Base-by-base conservation (phyloP, 2,797 vertebrate genomes). In the Antennarius maculatus region DNA sequence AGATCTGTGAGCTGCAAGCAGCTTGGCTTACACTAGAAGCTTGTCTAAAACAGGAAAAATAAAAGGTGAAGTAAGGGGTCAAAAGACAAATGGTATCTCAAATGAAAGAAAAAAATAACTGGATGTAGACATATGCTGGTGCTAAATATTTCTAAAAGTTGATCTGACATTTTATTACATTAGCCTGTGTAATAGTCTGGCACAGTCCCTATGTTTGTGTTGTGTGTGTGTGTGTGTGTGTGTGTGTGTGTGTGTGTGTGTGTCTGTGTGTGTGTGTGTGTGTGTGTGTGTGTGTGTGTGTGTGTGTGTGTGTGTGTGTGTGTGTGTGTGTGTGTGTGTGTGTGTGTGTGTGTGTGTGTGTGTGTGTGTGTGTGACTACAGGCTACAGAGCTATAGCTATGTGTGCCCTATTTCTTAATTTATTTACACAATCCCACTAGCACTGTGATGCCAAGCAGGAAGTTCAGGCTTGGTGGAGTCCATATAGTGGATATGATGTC, bases 401-500 rank as follows among this genome's bases (percentile, higher is more conserved):
- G 63, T 69, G 71, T 15, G 59, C 53, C 23, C 23, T 72, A 76
- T 88, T 81, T 83, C 80, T 48, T 46, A 62, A 88, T 88, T 66
- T 86, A 88, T 88, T 88, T 87, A 81, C 74, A 74, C 73, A 83
- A 62, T 47, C 74, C 79, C 76, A 79, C 23, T 1, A 64, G 67
- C 37, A 16, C 59, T 54, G 48, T 6, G 37, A 82, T 76, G 83
- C 85, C 82, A 86, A 67, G 66, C 82, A 85, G 86, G 86, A 89
- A 85, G 84, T n/a, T 18, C 56, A 79, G 61, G 72, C 39, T 66
- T 45, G 56, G 29, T 6, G 66, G 77, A 80, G 69, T 61, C 75
- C 69, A 59, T 79, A 78, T 53, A 42, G 68, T 78, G 79, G 80
- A 86, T 49, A 77, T 91, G 82, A 89, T 86, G 86, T 90, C 86